A percentile compares a stretch with the other conserved stretches of the same genome.
Evolutionary conservation across 2,888 invertebrate genomes (phyloP).

Genomic region (Rotaria macrura): DNA sequence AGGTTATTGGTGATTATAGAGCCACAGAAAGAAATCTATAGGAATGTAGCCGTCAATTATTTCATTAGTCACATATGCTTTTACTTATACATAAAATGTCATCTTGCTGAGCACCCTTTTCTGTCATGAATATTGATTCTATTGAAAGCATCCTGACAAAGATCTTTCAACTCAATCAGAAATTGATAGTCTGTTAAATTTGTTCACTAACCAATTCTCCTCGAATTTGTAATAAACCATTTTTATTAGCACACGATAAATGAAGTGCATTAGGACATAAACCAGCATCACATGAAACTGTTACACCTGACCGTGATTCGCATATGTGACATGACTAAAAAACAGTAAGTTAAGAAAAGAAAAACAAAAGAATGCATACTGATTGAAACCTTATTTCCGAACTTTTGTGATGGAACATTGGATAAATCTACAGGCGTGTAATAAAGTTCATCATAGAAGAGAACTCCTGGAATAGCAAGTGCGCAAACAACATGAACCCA

Average conservation of each 20-base stretch:
- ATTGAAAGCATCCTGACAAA: too few relatives aligned
- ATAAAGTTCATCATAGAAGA: conserved; percentile 68
- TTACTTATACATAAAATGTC: too few relatives aligned
- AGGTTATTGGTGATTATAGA: too few relatives aligned
- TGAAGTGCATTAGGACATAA: conserved; percentile 94
- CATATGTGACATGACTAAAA: conserved; percentile 69
- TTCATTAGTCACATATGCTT: too few relatives aligned
- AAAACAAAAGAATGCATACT: not conserved
- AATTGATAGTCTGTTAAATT: too few relatives aligned
- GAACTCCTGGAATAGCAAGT: conserved; percentile 87
- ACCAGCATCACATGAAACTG: conserved; percentile 93
- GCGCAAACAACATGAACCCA: conserved; percentile 98
- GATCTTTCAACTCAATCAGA: too few relatives aligned
- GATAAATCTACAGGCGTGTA: conserved; percentile 22
- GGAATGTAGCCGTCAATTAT: too few relatives aligned
- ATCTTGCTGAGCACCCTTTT: not conserved
- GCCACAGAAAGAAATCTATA: too few relatives aligned
- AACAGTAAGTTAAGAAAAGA: not conserved
- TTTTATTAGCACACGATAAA: conserved; percentile 65
- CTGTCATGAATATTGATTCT: not conserved
- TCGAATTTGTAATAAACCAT: conserved; percentile 28
- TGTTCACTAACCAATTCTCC: not conserved
- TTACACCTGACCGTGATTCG: conserved; percentile 79
- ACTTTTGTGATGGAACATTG: conserved; percentile 24
- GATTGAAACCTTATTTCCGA: not conserved